These are phyloP conservation scores for Sicus ferrugineus DNA, from an alignment of 2,888 invertebrate species.

Conservation along the genomic window DNA sequence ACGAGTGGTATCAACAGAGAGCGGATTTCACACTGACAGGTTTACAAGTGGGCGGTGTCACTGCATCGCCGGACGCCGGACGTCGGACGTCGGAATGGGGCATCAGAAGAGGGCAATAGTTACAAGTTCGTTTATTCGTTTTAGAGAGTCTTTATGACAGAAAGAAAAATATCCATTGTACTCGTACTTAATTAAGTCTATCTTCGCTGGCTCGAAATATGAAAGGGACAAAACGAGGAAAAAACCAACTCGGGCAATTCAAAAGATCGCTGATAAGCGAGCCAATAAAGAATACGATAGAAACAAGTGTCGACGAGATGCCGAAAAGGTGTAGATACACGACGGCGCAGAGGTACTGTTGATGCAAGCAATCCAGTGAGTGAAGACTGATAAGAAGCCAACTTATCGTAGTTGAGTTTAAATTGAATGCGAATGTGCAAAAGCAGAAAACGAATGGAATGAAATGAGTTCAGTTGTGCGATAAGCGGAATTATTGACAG, in stretches of 20 bases:
- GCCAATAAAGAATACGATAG: background rate
- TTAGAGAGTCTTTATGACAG: no score
- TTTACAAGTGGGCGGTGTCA: no score
- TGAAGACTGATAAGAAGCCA: background rate
- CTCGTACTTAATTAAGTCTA: no score
- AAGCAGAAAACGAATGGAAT: background rate
- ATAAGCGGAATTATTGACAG: background rate
- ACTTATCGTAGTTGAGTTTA: background rate
- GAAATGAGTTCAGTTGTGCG: background rate
- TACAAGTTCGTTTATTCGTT: no score
- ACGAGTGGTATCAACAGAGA: background rate
- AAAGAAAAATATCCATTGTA: no score
- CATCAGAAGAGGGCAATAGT: no score
- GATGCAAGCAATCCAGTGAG: background rate
- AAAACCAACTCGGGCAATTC: background rate
- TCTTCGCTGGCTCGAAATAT: no score
- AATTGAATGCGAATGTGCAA: constrained; percentile 1
- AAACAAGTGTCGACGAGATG: constrained; percentile 9
- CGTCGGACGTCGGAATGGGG: no score
- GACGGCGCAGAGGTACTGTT: background rate
- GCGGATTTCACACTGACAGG: background rate
- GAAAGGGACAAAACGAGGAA: no score
- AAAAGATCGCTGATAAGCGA: background rate
- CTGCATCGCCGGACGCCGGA: no score
- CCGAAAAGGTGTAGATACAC: constrained; percentile 9